A percentile compares a stretch with the other conserved stretches of the same genome.
Conservation (phyloP, 2,888 invertebrate species). For the Andrena haemorrhoa region DNA sequence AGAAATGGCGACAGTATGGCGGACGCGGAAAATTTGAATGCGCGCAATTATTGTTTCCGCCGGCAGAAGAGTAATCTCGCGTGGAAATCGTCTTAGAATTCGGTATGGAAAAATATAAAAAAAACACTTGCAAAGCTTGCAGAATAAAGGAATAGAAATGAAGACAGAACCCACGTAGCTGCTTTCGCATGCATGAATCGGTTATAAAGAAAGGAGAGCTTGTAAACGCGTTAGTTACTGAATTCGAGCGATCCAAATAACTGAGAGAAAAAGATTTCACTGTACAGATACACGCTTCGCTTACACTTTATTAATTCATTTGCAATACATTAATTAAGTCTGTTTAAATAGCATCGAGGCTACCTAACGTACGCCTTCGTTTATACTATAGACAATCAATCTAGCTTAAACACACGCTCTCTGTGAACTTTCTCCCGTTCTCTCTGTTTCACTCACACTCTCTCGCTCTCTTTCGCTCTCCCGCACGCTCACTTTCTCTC, state of each 20-base stretch:
- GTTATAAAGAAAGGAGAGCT: no score
- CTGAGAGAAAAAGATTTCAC: constrained; percentile 61
- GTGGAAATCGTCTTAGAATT: no score
- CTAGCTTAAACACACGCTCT: constrained; percentile 74
- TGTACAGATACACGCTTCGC: constrained; percentile 83
- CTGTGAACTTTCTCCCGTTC: constrained; percentile 47
- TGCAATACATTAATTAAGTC: constrained; percentile 85
- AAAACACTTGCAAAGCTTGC: no score
- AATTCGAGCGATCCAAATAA: constrained; percentile 37
- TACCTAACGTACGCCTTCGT: constrained; percentile 82
- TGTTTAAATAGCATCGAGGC: constrained; percentile 84
- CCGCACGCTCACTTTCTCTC: constrained; percentile 24
- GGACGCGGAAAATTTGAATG: constrained; percentile 45
- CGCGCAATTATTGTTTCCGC: background rate
- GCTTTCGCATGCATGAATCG: no score
- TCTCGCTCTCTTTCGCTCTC: constrained; percentile 40
- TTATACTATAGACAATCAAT: constrained; percentile 84
- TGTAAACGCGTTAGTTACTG: background rate
- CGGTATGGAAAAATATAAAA: no score
- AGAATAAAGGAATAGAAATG: no score
- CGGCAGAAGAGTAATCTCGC: background rate
- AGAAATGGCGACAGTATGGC: constrained; percentile 5
- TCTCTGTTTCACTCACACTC: constrained; percentile 25
- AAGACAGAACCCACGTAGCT: no score
- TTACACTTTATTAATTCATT: constrained; percentile 84